Percentiles rank a stretch among this genome's conserved stretches.
These are phyloP conservation scores for Temnopleurus reevesii DNA, from an alignment of 53 echinoderm and acorn worm species.

Conservation along the genomic window DNA sequence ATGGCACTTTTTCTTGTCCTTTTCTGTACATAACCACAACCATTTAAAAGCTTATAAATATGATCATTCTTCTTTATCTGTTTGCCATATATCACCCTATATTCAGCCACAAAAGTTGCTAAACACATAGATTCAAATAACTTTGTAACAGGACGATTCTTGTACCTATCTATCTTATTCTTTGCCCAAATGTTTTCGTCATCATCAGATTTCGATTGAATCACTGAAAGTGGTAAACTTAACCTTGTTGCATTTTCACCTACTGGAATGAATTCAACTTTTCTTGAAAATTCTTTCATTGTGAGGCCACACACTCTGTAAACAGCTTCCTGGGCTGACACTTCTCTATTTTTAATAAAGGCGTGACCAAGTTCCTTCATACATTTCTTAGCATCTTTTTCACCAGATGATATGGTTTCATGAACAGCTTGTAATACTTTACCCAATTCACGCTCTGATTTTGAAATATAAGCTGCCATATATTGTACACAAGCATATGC, in stretches of 20 bases:
- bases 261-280: neutral
- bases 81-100: too few relatives aligned
- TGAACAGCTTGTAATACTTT: neutral
- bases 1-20: conserved; percentile 22
- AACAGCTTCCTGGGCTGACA: conserved; percentile 21
- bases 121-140: too few relatives aligned
- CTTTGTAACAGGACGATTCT: too few relatives aligned
- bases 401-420: conserved; percentile 40
- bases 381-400: conserved; percentile 48
- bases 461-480: conserved; percentile 59
- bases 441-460: conserved; percentile 68
- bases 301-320: conserved; percentile 42
- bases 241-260: neutral
- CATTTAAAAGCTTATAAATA: too few relatives aligned
- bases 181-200: neutral
- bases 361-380: conserved; percentile 55
- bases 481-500: conserved; percentile 52
- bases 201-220: neutral
- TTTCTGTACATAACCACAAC: conserved; percentile 22
- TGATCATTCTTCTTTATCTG: too few relatives aligned
- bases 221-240: neutral
- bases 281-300: conserved; percentile 21
- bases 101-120: too few relatives aligned
- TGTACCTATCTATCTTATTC: neutral
- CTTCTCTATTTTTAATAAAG: conserved; percentile 60